Evolutionary conservation across 1,140 invertebrate genomes (phyloP).

Genomic region (Lasaia peninsularis): DNA sequence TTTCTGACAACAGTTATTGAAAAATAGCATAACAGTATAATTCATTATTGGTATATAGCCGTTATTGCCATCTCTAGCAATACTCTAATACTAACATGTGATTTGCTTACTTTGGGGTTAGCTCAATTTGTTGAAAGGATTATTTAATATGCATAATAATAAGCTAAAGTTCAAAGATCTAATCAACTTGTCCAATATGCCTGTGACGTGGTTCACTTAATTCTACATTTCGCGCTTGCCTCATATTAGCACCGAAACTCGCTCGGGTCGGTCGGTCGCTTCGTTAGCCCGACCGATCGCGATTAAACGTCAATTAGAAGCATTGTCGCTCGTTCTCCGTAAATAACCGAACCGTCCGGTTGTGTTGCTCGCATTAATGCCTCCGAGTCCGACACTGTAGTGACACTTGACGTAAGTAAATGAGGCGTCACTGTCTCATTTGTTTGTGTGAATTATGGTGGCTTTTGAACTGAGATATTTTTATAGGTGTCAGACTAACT

Average conservation of each 20-base stretch:
- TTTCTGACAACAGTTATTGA: too few species aligned
- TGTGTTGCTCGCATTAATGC: conserved; percentile 40
- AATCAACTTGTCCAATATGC: conserved; percentile 8
- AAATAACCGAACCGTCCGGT: conserved; percentile 40
- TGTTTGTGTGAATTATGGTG: conserved; percentile 20
- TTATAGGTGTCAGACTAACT: too few species aligned
- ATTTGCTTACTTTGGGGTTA: too few species aligned
- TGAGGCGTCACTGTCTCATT: conserved; percentile 37
- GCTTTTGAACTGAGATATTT: neutral
- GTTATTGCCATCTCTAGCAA: too few species aligned
- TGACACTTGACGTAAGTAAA: conserved; percentile 36
- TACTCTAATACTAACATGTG: too few species aligned
- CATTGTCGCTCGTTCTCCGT: conserved; percentile 52
- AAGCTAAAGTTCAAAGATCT: neutral
- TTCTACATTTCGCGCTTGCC: conserved; percentile 14
- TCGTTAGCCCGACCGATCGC: conserved; percentile 50
- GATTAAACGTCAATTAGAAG: conserved; percentile 63
- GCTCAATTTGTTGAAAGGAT: conserved; percentile 8
- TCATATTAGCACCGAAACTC: conserved; percentile 17
- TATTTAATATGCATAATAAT: conserved; percentile 12
- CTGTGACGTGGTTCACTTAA: conserved; percentile 6
- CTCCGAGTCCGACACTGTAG: conserved; percentile 21
- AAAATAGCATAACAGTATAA: too few species aligned
- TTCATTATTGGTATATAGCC: too few species aligned
- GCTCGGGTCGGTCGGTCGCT: conserved; percentile 29